These are phyloP conservation scores for Monomorium pharaonis DNA, from an alignment of 1,140 invertebrate species.

Conservation along the genomic window DNA sequence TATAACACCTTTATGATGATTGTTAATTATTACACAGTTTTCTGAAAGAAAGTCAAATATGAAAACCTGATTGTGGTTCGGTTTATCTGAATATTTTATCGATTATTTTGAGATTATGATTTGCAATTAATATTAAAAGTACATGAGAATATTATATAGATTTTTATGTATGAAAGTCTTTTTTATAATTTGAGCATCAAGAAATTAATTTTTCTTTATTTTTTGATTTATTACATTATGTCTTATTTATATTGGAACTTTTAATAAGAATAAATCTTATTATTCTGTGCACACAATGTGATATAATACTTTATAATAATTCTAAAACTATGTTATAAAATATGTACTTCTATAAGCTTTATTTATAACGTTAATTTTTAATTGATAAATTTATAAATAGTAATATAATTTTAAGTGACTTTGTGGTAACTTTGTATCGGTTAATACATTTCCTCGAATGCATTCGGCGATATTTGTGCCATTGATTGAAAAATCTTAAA, in stretches of 20 bases:
- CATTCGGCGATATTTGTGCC: background rate
- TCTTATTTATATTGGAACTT: background rate
- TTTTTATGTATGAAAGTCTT: background rate
- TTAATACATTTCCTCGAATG: background rate
- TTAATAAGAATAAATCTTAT: background rate
- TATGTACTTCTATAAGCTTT: background rate
- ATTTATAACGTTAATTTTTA: background rate
- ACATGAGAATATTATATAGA: background rate
- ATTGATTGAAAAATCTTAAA: slow-evolving; percentile 22
- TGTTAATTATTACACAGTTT: background rate
- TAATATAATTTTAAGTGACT: background rate
- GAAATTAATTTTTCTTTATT: background rate
- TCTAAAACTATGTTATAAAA: background rate
- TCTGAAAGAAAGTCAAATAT: background rate
- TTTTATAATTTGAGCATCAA: background rate
- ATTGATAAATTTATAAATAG: background rate
- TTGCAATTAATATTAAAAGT: background rate
- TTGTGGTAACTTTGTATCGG: background rate
- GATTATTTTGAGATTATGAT: slow-evolving; percentile 4
- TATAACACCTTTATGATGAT: background rate
- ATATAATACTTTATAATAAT: background rate
- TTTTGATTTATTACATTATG: background rate
- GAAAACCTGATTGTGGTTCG: background rate
- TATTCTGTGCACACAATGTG: background rate
- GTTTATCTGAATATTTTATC: background rate